phyloP scores from a whole-genome alignment of 1,140 invertebrate species.

The Lethocerus indicus region DNA sequence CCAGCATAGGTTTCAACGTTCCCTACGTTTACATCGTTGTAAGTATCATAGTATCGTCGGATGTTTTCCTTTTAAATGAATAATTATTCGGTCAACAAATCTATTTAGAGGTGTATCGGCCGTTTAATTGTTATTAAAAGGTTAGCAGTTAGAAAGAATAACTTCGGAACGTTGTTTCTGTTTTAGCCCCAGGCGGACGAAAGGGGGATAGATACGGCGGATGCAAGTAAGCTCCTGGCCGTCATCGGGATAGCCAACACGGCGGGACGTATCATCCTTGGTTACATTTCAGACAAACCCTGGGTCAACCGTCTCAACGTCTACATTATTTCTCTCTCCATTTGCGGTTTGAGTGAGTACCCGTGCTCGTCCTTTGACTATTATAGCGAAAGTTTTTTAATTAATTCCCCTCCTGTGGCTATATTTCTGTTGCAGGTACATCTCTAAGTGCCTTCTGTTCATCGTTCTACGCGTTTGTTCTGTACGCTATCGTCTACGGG shows the following conservation, averaged over 20 bases:
- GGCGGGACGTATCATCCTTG: slow-evolving; percentile 67
- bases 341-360: slow-evolving; percentile 62
- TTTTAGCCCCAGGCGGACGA: slow-evolving; percentile 40
- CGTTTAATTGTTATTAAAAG: not conserved
- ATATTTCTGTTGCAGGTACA: slow-evolving; percentile 47
- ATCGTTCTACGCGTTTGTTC: slow-evolving; percentile 45
- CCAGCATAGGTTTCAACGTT: slow-evolving; percentile 90
- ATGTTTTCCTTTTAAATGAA: not conserved
- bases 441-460: slow-evolving; percentile 52
- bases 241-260: slow-evolving; percentile 77
- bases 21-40: slow-evolving; percentile 73
- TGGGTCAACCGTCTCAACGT: slow-evolving; percentile 74
- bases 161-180: not conserved
- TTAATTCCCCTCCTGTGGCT: no score
- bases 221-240: slow-evolving; percentile 48
- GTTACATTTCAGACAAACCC: slow-evolving; percentile 70
- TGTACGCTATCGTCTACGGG: slow-evolving; percentile 72
- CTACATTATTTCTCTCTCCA: slow-evolving; percentile 72
- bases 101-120: not conserved
- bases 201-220: slow-evolving; percentile 32
- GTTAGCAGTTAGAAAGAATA: not conserved
- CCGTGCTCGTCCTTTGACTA: not conserved
- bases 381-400: not conserved
- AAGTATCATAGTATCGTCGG: slow-evolving; percentile 19
- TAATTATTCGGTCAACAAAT: not conserved